These are phyloP conservation scores for Haliaeetus leucogaster DNA, from an alignment of 2,113 vertebrate genomes.

Conservation along the genomic window DNA sequence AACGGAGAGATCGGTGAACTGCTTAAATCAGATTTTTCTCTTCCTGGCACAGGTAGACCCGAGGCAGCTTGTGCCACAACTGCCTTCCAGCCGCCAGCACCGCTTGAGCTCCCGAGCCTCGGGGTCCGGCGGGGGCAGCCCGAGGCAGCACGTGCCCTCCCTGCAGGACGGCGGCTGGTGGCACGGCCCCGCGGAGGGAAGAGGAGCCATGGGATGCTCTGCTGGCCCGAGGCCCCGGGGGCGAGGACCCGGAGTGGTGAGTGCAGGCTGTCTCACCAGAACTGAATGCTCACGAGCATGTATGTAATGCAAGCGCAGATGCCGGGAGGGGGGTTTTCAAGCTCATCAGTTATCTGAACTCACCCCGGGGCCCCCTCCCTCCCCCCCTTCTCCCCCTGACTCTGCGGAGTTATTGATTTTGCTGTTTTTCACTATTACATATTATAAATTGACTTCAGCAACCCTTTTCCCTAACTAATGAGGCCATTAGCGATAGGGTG, in stretches of 20 bases:
- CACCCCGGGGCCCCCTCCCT: background rate
- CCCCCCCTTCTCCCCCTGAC: background rate
- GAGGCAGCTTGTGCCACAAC: rapidly evolving
- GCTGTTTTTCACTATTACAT: background rate
- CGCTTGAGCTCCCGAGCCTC: rapidly evolving
- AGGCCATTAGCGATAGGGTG: slow-evolving; percentile 6
- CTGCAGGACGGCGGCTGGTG: rapidly evolving
- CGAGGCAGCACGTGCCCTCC: rapidly evolving
- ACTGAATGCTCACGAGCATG: background rate
- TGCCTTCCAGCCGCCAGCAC: rapidly evolving
- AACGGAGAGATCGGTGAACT: background rate
- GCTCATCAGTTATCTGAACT: background rate
- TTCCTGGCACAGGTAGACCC: background rate
- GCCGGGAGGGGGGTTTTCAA: background rate
- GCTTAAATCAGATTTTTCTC: background rate
- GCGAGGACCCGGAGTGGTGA: background rate
- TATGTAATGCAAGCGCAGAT: background rate
- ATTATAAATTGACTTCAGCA: slow-evolving; percentile 10
- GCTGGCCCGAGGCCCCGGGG: background rate
- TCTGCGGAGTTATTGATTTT: background rate
- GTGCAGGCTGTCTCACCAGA: background rate
- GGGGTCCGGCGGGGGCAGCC: rapidly evolving
- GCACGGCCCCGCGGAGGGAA: rapidly evolving
- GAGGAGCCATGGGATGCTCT: background rate
- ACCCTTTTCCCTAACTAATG: slow-evolving; percentile 19